These are phyloP conservation scores for Spinibarbus caldwelli DNA, from an alignment of 2,797 vertebrate species.

Conservation along the genomic window DNA sequence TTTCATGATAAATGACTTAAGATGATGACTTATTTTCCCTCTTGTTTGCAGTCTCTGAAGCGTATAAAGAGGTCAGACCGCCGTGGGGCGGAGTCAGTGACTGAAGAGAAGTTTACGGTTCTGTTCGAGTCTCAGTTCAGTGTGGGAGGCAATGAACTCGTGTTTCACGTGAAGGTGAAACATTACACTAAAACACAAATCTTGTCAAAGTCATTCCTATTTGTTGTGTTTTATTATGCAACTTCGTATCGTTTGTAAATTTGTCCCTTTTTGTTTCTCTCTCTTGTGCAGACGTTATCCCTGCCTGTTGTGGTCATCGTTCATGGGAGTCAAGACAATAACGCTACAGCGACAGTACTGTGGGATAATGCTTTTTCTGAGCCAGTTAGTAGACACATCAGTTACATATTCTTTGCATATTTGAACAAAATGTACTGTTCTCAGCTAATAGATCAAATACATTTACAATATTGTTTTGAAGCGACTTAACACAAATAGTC, in stretches of 20 bases:
- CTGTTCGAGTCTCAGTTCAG: constrained; percentile 97
- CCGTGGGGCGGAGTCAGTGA: constrained; percentile 92
- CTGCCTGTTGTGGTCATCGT: constrained; percentile 96
- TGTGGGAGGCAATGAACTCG: constrained; percentile 93
- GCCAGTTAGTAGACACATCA: constrained; percentile 78
- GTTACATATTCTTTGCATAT: constrained; percentile 10
- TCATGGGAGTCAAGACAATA: constrained; percentile 97
- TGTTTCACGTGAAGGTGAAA: constrained; percentile 94
- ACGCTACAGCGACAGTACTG: constrained; percentile 92
- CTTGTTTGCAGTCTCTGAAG: constrained; percentile 85
- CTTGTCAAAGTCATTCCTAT: neutral
- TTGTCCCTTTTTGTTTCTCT: neutral
- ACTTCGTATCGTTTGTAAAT: neutral
- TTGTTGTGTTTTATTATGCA: neutral
- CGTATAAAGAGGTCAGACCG: constrained; percentile 94
- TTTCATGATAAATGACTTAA: neutral
- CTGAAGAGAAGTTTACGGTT: constrained; percentile 95
- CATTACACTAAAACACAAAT: neutral
- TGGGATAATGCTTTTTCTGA: constrained; percentile 98
- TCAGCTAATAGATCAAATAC: neutral
- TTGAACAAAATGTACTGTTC: neutral
- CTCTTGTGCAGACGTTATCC: constrained; percentile 83
- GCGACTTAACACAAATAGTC: neutral
- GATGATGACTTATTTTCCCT: neutral
- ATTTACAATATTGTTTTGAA: neutral